Conservation (phyloP, 2,797 vertebrate genomes). For the Sebastes steindachneri region DNA sequence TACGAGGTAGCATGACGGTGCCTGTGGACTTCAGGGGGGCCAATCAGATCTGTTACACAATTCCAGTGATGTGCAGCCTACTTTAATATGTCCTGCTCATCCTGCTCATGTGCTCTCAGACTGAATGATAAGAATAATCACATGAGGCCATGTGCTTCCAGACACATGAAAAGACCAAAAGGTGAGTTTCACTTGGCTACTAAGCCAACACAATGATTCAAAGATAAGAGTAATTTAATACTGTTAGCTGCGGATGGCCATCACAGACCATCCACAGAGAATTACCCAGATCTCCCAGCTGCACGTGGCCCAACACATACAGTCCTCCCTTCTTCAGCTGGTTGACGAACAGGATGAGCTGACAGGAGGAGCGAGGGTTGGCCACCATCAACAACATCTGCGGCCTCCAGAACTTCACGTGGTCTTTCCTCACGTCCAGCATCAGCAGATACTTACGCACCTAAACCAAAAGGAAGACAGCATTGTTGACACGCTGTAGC, state of each 20-base stretch:
- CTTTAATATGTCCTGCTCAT: not conserved
- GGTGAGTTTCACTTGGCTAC: not conserved
- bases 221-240: conserved; percentile 59
- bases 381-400: conserved; percentile 96
- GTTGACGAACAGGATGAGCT: conserved; percentile 94
- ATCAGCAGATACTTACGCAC: conserved; percentile 96
- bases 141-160: not conserved
- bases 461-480: conserved; percentile 69
- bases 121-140: not conserved
- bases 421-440: conserved; percentile 96
- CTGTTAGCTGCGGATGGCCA: conserved; percentile 13
- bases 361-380: conserved; percentile 92
- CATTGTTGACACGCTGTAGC: not conserved
- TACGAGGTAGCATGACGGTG: not conserved
- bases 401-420: conserved; percentile 98
- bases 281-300: conserved; percentile 94
- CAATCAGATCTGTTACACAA: not conserved
- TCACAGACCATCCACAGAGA: conserved; percentile 2
- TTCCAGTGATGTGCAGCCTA: not conserved
- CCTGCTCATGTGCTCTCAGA: not conserved
- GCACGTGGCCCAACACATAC: conserved; percentile 93
- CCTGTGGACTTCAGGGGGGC: not conserved
- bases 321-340: conserved; percentile 98
- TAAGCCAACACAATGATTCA: not conserved
- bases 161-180: not conserved